Conservation (phyloP, 2,113 vertebrate genomes). For the Asarcornis scutulata region DNA sequence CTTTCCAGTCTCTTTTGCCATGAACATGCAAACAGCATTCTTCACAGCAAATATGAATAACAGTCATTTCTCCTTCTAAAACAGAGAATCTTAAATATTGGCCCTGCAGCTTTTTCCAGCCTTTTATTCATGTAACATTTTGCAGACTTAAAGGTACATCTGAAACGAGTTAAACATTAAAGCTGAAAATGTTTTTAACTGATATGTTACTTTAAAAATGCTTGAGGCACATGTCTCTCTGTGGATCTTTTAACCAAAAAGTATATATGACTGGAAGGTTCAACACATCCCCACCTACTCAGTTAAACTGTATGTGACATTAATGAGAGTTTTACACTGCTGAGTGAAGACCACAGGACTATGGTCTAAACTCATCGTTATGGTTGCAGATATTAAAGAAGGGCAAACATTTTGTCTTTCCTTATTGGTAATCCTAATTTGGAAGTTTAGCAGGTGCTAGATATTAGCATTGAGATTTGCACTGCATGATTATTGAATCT, state of each 20-base stretch:
- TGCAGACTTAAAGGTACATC: slow-evolving; percentile 25
- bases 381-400: neutral
- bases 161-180: slow-evolving; percentile 67
- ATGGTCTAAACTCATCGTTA: neutral
- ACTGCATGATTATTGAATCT: neutral
- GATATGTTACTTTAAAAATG: slow-evolving; percentile 54
- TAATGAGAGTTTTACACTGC: neutral
- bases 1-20: neutral
- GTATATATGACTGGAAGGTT: neutral
- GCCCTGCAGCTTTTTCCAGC: slow-evolving; percentile 36
- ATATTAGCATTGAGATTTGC: neutral
- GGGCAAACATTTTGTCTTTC: neutral
- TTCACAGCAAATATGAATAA: neutral
- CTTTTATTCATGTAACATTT: neutral
- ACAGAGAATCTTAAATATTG: slow-evolving; percentile 17
- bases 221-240: slow-evolving; percentile 35
- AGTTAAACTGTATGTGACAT: neutral
- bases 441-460: neutral
- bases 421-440: neutral
- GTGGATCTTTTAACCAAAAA: slow-evolving; percentile 18
- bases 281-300: neutral
- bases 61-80: slow-evolving; percentile 23
- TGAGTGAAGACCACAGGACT: neutral
- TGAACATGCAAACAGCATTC: slow-evolving; percentile 14
- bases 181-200: slow-evolving; percentile 43